Evolutionary conservation across 2,888 invertebrate genomes (phyloP), one percentile per base, ranked within the genome.

Genomic region (Ormyrus rosae): DNA sequence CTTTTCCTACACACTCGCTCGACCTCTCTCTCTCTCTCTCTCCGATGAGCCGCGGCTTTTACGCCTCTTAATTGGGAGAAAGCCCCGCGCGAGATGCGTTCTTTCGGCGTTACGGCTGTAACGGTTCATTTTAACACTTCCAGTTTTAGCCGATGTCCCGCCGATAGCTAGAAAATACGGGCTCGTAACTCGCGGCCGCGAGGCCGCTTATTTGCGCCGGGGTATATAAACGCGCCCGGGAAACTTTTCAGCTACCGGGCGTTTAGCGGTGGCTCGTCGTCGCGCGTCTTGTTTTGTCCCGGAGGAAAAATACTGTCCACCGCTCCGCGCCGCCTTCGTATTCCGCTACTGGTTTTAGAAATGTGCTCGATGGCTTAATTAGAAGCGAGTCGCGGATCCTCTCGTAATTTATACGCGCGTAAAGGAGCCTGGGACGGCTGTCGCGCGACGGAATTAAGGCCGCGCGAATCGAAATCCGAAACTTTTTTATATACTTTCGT

Each of bases 51-150:
- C 51, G 53, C 53, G 9, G 4, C n/a, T 10, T 65, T 76, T 60
- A 51, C 51, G 11, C 6, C 34, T n/a, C 75, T 61, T 78, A 78
- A 78, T 71, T 71, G 48, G 71, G 64, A 58, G 56, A 65, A 65
- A 60, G 71, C 53, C 60, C 51, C 46, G 55, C 46, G 73, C 0
- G 46, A 10, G 55, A 58, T 69, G 51, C 46, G 10, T n/a, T 34
- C 34, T 34, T 11, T 45, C 10, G n/a, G 51, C 13, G 6, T 58
- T 51, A 60, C 67, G 56, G 13, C 48, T 45, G 34, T 75, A 75
- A 75, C 74, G 74, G 74, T 75, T 65, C 58, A 75, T 75, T 75
- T 75, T 75, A 75, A 67, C 74, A 75, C 74, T 67, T 75, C 74
- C 50, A 75, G 73, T 73, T 73, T 73, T 73, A 73, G 48, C 64